These are phyloP conservation scores for Eumaeus atala DNA, from an alignment of 1,140 invertebrate species.

Conservation along the genomic window DNA sequence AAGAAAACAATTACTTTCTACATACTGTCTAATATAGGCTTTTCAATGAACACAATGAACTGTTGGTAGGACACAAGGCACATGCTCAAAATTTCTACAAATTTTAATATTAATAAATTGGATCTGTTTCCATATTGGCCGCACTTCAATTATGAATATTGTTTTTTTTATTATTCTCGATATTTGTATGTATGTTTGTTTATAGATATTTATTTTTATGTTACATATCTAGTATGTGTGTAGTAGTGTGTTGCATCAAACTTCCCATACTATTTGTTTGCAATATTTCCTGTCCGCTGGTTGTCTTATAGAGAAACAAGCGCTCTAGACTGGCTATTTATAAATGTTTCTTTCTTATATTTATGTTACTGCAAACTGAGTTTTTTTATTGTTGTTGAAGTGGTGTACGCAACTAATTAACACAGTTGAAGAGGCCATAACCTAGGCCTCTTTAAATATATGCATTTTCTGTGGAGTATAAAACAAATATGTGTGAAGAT, in stretches of 20 bases:
- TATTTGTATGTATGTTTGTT: slow-evolving; percentile 3
- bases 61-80: no score
- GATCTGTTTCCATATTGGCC: not conserved
- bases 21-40: no score
- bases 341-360: slow-evolving; percentile 9
- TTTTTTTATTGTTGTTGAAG: slow-evolving; percentile 8
- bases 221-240: not conserved
- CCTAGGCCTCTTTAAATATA: no score
- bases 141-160: not conserved
- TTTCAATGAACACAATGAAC: no score
- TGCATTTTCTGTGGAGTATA: no score
- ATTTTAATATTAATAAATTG: not conserved
- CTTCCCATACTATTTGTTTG: slow-evolving; percentile 1
- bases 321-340: not conserved
- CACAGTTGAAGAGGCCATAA: no score
- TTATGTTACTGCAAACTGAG: not conserved
- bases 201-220: not conserved
- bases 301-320: not conserved
- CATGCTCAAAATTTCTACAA: slow-evolving; percentile 9
- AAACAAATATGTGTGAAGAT: no score
- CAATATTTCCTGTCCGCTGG: not conserved
- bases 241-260: slow-evolving; percentile 3
- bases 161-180: not conserved
- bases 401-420: not conserved
- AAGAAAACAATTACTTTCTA: no score